Evolutionary conservation across 2,797 vertebrate genomes (phyloP).

Genomic region (Harpagifer antarcticus): DNA sequence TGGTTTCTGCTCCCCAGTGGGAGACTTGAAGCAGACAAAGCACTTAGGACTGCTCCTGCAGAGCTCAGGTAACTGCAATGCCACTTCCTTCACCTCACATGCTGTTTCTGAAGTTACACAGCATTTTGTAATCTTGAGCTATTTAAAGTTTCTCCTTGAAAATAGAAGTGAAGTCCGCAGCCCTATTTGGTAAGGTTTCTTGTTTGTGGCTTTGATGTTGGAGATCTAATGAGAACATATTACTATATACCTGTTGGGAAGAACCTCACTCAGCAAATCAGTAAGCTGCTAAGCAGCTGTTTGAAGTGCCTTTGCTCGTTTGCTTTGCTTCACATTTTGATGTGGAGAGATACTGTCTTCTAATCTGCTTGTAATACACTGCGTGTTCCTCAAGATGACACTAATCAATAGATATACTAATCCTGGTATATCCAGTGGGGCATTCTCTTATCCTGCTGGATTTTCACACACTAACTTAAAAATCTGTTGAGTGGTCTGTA

Average conservation of each 20-base stretch:
- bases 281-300: conserved; percentile 68
- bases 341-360: conserved; percentile 75
- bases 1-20: conserved; percentile 40
- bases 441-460: conserved; percentile 81
- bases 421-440: conserved; percentile 81
- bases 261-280: conserved; percentile 72
- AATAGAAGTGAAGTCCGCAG: conserved; percentile 23
- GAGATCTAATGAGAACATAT: conserved; percentile 68
- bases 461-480: conserved; percentile 83
- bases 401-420: conserved; percentile 86
- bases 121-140: conserved; percentile 23
- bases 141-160: conserved; percentile 21
- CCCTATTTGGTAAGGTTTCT: conserved; percentile 16
- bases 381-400: conserved; percentile 79
- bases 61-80: conserved; percentile 29
- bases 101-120: conserved; percentile 22
- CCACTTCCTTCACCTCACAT: conserved; percentile 14
- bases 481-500: conserved; percentile 78
- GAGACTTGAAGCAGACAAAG: conserved; percentile 52
- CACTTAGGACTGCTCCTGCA: conserved; percentile 36
- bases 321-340: conserved; percentile 65
- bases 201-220: conserved; percentile 64
- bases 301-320: conserved; percentile 59
- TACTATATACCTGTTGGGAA: conserved; percentile 67
- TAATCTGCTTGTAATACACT: conserved; percentile 83